Evolutionary conservation across 2,113 vertebrate species (phyloP).

Genomic region (Xiphorhynchus elegans): DNA sequence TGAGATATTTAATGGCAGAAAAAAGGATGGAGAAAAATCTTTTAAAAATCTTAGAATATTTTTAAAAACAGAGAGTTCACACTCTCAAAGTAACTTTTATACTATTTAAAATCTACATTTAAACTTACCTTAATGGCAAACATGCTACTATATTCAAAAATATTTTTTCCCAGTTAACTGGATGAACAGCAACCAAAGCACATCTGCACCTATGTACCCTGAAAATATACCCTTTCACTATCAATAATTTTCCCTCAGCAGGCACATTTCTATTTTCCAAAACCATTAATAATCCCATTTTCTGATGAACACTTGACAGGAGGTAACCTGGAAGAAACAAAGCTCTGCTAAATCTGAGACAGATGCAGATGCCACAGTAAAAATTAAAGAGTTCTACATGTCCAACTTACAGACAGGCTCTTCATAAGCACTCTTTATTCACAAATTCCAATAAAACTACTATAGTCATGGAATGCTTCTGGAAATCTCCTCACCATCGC

Average conservation of each 20-base stretch:
- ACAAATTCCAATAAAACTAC: neutral
- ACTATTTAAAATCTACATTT: neutral
- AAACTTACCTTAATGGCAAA: neutral
- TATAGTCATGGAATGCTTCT: neutral
- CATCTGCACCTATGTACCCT: neutral
- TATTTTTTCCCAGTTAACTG: neutral
- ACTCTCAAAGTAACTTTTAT: neutral
- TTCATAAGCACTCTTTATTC: neutral
- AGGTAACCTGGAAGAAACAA: neutral
- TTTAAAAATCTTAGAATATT: neutral
- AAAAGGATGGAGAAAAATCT: neutral
- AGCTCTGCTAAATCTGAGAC: neutral
- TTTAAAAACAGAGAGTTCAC: neutral
- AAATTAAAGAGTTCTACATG: neutral
- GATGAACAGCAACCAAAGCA: neutral
- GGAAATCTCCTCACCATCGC: neutral
- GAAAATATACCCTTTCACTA: neutral
- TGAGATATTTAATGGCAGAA: neutral
- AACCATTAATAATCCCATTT: neutral
- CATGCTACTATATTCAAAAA: neutral
- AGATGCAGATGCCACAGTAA: neutral
- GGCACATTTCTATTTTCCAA: neutral
- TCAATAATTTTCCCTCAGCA: neutral
- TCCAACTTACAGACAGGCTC: neutral
- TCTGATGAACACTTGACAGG: neutral